Evolutionary conservation across 2,113 vertebrate genomes (phyloP).

Genomic region (Barnardius zonarius): DNA sequence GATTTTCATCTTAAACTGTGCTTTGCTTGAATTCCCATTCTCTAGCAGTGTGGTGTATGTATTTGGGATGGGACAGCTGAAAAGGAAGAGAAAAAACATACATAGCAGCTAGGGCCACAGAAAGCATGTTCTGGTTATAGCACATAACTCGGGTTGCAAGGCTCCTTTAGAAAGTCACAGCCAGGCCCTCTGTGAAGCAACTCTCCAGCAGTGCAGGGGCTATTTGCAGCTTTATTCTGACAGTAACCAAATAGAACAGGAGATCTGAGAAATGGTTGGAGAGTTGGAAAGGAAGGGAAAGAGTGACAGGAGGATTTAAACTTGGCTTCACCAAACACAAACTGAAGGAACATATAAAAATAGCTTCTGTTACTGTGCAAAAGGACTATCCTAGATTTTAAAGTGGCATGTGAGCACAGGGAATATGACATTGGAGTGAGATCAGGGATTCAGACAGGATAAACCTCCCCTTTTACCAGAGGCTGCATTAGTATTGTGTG

Average conservation of each 20-base stretch:
- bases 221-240: background rate
- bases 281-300: background rate
- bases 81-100: background rate
- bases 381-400: background rate
- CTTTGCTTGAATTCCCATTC: conserved; percentile 83
- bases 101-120: background rate
- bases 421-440: background rate
- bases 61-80: conserved; percentile 81
- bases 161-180: background rate
- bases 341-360: background rate
- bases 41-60: conserved; percentile 75
- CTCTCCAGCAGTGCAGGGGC: background rate
- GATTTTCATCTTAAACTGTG: conserved; percentile 82
- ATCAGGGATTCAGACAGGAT: background rate
- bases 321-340: background rate
- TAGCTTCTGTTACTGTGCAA: background rate
- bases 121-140: background rate
- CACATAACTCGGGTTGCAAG: background rate
- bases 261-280: background rate
- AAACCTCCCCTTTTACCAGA: background rate
- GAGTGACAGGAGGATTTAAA: background rate
- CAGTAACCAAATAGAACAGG: background rate
- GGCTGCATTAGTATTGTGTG: background rate
- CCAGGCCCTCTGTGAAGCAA: background rate
- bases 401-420: background rate